Evolutionary conservation across 2,888 invertebrate genomes (phyloP).

Genomic region (Nemotelus nigrinus): DNA sequence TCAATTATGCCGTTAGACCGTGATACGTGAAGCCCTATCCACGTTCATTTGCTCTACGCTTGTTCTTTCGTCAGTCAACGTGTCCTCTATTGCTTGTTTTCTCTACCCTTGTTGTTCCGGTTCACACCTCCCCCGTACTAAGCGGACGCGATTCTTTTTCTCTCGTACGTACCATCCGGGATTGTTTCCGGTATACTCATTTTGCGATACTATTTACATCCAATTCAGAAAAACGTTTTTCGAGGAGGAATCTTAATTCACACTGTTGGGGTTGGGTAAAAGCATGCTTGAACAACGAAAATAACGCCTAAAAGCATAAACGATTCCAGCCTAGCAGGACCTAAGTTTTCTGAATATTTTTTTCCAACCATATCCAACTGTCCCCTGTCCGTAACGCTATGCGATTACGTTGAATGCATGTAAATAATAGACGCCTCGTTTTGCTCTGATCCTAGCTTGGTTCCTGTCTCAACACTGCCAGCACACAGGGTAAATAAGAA

Average conservation of each 20-base stretch:
- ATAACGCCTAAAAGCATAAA: slow-evolving; percentile 23
- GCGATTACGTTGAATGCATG: background rate
- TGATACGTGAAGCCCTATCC: slow-evolving; percentile 17
- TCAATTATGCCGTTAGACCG: slow-evolving; percentile 21
- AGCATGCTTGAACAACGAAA: slow-evolving; percentile 5
- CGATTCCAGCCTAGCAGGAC: background rate
- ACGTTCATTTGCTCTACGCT: background rate
- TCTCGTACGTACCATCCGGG: background rate
- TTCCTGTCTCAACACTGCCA: background rate
- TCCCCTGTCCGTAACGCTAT: background rate
- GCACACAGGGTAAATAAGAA: slow-evolving; percentile 13
- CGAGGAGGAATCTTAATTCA: background rate
- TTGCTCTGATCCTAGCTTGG: background rate
- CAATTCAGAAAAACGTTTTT: slow-evolving; percentile 31
- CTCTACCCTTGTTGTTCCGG: slow-evolving; percentile 6
- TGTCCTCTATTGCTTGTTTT: background rate
- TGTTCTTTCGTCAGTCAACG: background rate
- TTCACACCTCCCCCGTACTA: slow-evolving; percentile 44
- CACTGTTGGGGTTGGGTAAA: slow-evolving; percentile 8
- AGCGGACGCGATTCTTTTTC: slow-evolving; percentile 20
- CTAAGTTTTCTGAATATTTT: slow-evolving; percentile 28
- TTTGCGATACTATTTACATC: slow-evolving; percentile 29
- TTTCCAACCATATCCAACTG: background rate
- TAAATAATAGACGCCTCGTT: slow-evolving; percentile 24
- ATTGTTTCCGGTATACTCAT: slow-evolving; percentile 34